Evolutionary conservation across 2,113 vertebrate species (phyloP).

Genomic region (Picathartes gymnocephalus): DNA sequence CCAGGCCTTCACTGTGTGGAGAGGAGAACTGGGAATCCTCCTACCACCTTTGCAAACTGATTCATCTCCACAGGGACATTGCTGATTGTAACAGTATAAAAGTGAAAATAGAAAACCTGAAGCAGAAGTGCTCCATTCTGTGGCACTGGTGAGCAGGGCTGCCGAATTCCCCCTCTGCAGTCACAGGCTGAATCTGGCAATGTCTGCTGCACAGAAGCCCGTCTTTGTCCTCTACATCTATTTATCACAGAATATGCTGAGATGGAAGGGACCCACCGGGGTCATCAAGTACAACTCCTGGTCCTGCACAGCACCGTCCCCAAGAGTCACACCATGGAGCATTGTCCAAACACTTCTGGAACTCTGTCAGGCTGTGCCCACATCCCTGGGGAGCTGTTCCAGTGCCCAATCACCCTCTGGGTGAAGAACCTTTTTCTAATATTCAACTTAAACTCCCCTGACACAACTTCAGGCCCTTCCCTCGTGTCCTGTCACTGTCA

Average conservation of each 20-base stretch:
- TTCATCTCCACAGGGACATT: not conserved
- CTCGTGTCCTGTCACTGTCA: accelerated
- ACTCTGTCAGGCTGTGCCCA: not conserved
- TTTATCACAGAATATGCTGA: not conserved
- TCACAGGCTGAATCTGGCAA: not conserved
- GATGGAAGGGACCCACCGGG: not conserved
- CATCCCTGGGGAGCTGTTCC: not conserved
- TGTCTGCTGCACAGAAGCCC: not conserved
- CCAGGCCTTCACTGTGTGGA: accelerated
- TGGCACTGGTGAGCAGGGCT: not conserved
- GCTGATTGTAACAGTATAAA: not conserved
- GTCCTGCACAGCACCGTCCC: not conserved
- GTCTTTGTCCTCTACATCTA: not conserved
- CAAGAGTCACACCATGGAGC: not conserved
- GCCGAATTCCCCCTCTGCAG: not conserved
- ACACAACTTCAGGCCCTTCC: not conserved
- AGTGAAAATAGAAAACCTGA: accelerated
- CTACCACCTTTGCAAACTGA: not conserved
- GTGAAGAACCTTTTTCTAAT: not conserved
- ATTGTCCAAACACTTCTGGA: not conserved
- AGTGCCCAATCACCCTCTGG: not conserved
- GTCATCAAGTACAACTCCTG: too few species aligned
- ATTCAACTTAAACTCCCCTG: not conserved
- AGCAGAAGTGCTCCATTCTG: not conserved
- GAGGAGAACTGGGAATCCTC: not conserved